A percentile compares a stretch with the other conserved stretches of the same genome.
Evolutionary conservation across 2,113 vertebrate species (phyloP).

Genomic region (Hippocampus mohnikei): DNA sequence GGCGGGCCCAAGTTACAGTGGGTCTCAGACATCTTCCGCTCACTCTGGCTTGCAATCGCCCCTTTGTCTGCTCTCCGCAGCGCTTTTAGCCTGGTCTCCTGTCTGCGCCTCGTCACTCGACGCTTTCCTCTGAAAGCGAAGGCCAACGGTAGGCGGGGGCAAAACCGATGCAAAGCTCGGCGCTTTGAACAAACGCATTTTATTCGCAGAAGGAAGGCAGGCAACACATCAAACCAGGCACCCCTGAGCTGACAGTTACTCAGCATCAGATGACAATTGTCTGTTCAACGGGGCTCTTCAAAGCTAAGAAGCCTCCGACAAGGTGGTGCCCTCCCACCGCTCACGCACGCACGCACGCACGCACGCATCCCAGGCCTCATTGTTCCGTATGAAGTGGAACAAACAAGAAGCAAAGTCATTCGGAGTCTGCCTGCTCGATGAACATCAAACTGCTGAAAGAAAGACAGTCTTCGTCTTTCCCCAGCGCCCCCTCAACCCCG

Average conservation of each 20-base stretch:
- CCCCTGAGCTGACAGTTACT: conserved; percentile 2
- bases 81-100: conserved; percentile 21
- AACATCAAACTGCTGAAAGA: conserved; percentile 25
- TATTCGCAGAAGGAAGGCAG: neutral
- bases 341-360: conserved; percentile 4
- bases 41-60: neutral
- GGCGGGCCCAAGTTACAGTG: conserved; percentile 22
- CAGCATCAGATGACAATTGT: neutral
- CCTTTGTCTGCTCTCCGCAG: neutral
- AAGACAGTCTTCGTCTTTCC: neutral
- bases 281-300: too few relatives aligned
- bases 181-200: conserved; percentile 19
- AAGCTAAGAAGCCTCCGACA: too few relatives aligned
- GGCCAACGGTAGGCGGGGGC: conserved; percentile 22
- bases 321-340: too few relatives aligned
- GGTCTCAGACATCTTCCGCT: conserved; percentile 17
- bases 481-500: neutral
- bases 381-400: conserved; percentile 51
- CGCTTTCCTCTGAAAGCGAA: conserved; percentile 69
- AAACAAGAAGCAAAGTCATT: conserved; percentile 62
- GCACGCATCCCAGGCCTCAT: conserved; percentile 32
- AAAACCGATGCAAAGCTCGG: conserved; percentile 30
- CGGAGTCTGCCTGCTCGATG: conserved; percentile 34
- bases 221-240: neutral
- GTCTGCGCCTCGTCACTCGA: conserved; percentile 69